Evolutionary conservation across 1,140 invertebrate species (phyloP).

Genomic region (Phymastichus coffea): DNA sequence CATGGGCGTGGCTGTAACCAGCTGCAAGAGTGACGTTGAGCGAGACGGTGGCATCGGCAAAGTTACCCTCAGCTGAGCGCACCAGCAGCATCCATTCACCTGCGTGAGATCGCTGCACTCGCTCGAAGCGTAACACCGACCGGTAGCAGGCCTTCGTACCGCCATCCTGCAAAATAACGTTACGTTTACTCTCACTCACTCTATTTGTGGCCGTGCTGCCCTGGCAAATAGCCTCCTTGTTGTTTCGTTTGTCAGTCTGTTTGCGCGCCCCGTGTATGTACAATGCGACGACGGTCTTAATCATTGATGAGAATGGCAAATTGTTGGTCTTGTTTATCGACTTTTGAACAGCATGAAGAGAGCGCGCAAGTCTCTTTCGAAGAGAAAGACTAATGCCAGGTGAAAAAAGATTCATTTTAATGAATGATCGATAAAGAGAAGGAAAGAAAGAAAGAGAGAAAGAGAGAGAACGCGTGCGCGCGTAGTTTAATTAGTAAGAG

Average conservation of each 20-base stretch:
- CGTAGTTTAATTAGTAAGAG: too few relatives aligned
- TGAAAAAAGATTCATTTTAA: too few relatives aligned
- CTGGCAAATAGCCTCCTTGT: too few relatives aligned
- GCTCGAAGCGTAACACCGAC: constrained; percentile 56
- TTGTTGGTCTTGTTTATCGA: too few relatives aligned
- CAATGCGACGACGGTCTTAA: too few relatives aligned
- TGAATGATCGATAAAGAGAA: not conserved
- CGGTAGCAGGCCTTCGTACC: constrained; percentile 57
- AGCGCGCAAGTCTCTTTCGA: too few relatives aligned
- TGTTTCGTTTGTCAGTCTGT: too few relatives aligned
- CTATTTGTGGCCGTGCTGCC: too few relatives aligned
- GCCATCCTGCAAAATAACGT: constrained; percentile 47
- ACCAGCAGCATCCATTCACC: constrained; percentile 63
- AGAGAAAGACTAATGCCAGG: too few relatives aligned
- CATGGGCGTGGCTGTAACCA: constrained; percentile 40
- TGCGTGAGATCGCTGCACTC: constrained; percentile 57
- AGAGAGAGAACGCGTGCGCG: not conserved
- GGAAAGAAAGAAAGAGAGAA: not conserved
- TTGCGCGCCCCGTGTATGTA: too few relatives aligned
- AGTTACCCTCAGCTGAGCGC: constrained; percentile 57
- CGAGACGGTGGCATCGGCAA: constrained; percentile 57
- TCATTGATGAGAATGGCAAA: not conserved
- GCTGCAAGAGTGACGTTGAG: constrained; percentile 61
- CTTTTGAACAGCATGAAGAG: too few relatives aligned
- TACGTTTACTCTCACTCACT: not conserved